Evolutionary conservation across 2,888 invertebrate genomes (phyloP), one percentile per base, ranked within the genome.

Genomic region (Antitype chi): DNA sequence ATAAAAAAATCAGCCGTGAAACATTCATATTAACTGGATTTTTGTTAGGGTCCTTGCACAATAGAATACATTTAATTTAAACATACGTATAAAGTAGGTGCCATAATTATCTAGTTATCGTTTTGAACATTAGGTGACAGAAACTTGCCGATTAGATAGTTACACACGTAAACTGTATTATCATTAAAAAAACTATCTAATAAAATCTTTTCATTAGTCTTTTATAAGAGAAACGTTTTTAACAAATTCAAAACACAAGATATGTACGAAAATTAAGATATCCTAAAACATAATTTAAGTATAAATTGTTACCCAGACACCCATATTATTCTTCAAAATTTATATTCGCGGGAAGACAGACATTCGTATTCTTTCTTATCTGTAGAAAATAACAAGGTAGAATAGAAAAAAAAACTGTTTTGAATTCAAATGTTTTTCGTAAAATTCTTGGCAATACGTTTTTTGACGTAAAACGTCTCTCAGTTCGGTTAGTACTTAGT

Each of bases 361-460:
- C 20, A 23, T 64, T 76, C 49, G 17, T 63, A 66, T 57, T 66
- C 17, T 49, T 38, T 63, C 17, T 25, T 64, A 64, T 57, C 38
- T 76, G 17, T 67, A 28, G 0, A n/a, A 28, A 60, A 32, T n/a
- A 76, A 76, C 20, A 76, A 49, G 23, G 38, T 49, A 23, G 25
- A 75, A 57, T 47, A 62, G 49, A 66, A 66, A 53, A 25, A n/a
- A 25, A 55, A n/a, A 70, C 8, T 8, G 23, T 32, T 53, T 25
- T 49, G 1, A 63, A 49, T 63, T 47, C 1, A 38, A 20, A 28
- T 38, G 23, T 28, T 75, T 62, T 49, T 62, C 25, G 8, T 53
- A 11, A 17, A 15, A 49, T 59, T 52, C 17, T 52, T 25, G 13
- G 15, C 25, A 23, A 38, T 15, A 13, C 38, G n/a, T 38, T 32